A percentile compares a stretch with the other conserved stretches of the same genome.
Conservation (phyloP, 2,888 invertebrate species). For the Nematopogon swammerdamellus region DNA sequence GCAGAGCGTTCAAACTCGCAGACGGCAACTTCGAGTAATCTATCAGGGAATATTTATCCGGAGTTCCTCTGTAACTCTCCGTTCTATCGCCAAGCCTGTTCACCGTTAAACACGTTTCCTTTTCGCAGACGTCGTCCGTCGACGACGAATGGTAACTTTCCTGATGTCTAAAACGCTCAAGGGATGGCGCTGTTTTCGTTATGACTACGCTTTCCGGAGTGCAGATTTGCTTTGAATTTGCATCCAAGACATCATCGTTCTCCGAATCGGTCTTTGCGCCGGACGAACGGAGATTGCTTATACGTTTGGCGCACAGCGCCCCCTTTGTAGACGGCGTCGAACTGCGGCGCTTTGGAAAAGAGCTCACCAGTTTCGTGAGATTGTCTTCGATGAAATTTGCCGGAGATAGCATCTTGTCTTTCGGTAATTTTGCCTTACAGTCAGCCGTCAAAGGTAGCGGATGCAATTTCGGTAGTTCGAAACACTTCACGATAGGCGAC, state of each 20-base stretch:
- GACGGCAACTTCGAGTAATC: constrained; percentile 38
- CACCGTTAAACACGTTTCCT: too few relatives aligned
- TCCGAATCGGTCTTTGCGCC: constrained; percentile 38
- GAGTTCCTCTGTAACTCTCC: constrained; percentile 1
- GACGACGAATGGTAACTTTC: constrained; percentile 18
- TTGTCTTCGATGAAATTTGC: constrained; percentile 25
- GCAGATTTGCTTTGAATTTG: constrained; percentile 13
- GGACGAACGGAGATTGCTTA: constrained; percentile 24
- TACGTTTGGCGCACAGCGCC: constrained; percentile 19
- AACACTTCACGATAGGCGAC: constrained; percentile 24
- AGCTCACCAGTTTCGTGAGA: constrained; percentile 22
- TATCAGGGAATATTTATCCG: constrained; percentile 37
- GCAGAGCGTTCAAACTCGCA: constrained; percentile 22
- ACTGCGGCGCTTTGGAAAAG: constrained; percentile 30
- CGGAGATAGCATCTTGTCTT: constrained; percentile 11
- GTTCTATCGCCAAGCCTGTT: neutral
- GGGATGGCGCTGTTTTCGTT: constrained; percentile 42
- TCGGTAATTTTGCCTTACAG: neutral
- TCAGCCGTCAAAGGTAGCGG: neutral
- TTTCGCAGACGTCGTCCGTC: constrained; percentile 26
- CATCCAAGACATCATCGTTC: constrained; percentile 31
- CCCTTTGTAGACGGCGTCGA: constrained; percentile 29
- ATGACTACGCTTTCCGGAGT: constrained; percentile 19
- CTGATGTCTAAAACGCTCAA: constrained; percentile 29
- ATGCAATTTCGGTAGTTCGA: constrained; percentile 27